Evolutionary conservation across 2,888 invertebrate genomes (phyloP).

Genomic region (Girardia tigrina): DNA sequence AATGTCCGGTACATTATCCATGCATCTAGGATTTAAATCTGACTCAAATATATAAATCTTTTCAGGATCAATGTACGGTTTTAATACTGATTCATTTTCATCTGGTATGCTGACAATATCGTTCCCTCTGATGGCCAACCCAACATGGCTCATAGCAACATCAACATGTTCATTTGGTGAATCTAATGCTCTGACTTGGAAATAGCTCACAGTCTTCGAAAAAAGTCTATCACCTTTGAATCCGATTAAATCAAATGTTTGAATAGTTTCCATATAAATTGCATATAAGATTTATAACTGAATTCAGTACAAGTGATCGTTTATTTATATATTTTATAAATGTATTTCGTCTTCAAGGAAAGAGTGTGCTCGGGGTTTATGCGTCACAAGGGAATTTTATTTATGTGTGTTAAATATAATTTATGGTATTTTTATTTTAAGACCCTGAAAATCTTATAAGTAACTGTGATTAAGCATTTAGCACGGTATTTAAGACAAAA

Average conservation of each 20-base stretch:
- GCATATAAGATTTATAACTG: no score
- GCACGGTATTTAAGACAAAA: no score
- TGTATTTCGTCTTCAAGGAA: no score
- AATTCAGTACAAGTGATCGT: no score
- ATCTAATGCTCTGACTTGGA: neutral
- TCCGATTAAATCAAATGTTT: slow-evolving; percentile 8
- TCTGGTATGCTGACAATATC: neutral
- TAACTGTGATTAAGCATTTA: no score
- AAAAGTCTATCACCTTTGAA: neutral
- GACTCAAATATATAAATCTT: slow-evolving; percentile 8
- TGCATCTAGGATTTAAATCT: neutral
- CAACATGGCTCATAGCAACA: neutral
- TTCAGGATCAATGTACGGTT: neutral
- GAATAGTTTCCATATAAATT: no score
- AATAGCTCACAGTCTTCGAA: neutral
- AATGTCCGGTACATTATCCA: neutral
- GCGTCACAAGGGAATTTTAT: no score
- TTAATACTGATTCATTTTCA: neutral
- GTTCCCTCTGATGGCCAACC: neutral
- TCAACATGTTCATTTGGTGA: neutral
- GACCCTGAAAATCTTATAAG: no score
- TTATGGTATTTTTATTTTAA: no score
- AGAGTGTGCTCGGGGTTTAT: no score
- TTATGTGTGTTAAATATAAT: no score
- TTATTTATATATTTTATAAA: no score